Evolutionary conservation across 2,888 invertebrate genomes (phyloP).

Genomic region (Philaethria dido): DNA sequence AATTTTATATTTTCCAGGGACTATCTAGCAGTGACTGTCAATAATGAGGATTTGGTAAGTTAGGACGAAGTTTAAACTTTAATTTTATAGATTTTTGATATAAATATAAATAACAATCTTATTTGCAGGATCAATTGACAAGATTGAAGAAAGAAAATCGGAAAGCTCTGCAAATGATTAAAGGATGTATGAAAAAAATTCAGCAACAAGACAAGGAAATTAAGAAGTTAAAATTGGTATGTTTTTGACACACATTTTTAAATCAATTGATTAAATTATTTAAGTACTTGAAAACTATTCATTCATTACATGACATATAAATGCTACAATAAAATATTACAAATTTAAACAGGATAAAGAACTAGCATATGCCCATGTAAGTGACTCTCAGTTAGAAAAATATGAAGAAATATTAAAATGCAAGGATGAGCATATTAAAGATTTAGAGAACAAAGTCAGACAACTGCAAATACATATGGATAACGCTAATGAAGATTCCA

Average conservation of each 20-base stretch:
- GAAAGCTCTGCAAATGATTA: constrained; percentile 83
- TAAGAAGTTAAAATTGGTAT: constrained; percentile 74
- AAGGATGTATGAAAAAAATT: constrained; percentile 82
- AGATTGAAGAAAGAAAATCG: constrained; percentile 80
- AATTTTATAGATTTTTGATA: not conserved
- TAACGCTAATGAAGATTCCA: constrained; percentile 56
- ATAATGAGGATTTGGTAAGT: constrained; percentile 69
- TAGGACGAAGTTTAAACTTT: not conserved
- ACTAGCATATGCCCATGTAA: constrained; percentile 69
- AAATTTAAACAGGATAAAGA: constrained; percentile 64
- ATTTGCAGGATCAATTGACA: constrained; percentile 71
- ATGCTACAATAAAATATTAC: too few species aligned
- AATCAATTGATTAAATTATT: too few species aligned
- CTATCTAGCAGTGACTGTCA: constrained; percentile 65
- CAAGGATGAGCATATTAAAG: constrained; percentile 81
- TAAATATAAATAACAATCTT: not conserved
- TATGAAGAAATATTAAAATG: constrained; percentile 79
- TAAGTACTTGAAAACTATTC: too few species aligned
- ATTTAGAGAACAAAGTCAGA: constrained; percentile 74
- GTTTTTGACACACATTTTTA: not conserved
- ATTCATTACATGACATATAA: too few species aligned
- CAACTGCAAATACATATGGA: constrained; percentile 70
- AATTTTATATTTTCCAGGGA: constrained; percentile 58
- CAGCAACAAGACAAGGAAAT: constrained; percentile 81
- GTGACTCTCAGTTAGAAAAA: constrained; percentile 74